phyloP scores from a whole-genome alignment of 2,888 invertebrate genomes.

The Parnassius orleans region DNA sequence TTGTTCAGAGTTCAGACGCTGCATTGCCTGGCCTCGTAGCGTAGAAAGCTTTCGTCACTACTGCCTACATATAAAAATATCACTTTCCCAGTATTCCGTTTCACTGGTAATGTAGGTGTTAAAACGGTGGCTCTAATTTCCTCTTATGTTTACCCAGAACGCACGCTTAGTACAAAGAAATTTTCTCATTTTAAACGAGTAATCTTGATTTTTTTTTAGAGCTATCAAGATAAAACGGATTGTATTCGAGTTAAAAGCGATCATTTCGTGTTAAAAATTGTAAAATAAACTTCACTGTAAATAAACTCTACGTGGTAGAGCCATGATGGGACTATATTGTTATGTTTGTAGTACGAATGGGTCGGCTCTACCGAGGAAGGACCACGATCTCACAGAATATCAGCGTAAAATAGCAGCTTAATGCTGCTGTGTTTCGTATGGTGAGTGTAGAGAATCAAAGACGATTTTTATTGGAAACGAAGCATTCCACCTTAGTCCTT shows the following conservation, averaged over 20 bases:
- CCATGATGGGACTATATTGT: too few relatives aligned
- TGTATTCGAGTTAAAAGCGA: slow-evolving; percentile 5
- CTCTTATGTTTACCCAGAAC: slow-evolving; percentile 32
- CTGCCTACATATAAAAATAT: slow-evolving; percentile 49
- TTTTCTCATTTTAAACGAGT: slow-evolving; percentile 2
- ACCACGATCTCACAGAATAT: too few relatives aligned
- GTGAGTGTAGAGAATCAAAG: too few relatives aligned
- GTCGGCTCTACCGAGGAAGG: too few relatives aligned
- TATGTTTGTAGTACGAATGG: too few relatives aligned
- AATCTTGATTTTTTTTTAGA: neutral
- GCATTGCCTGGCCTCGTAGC: slow-evolving; percentile 31
- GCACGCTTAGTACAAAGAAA: slow-evolving; percentile 1
- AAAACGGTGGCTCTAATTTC: slow-evolving; percentile 39
- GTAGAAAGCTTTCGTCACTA: slow-evolving; percentile 40
- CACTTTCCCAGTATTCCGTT: slow-evolving; percentile 55
- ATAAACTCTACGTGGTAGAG: too few relatives aligned
- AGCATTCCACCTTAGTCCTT: too few relatives aligned
- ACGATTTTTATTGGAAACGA: too few relatives aligned
- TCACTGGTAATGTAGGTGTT: slow-evolving; percentile 43
- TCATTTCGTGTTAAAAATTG: neutral
- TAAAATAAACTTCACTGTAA: neutral
- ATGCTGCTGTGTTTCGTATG: too few relatives aligned
- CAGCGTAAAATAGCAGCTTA: too few relatives aligned
- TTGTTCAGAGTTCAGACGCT: slow-evolving; percentile 22
- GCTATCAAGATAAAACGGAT: slow-evolving; percentile 7